phyloP scores from a whole-genome alignment of 2,113 vertebrate genomes.

The Tachycineta bicolor region DNA sequence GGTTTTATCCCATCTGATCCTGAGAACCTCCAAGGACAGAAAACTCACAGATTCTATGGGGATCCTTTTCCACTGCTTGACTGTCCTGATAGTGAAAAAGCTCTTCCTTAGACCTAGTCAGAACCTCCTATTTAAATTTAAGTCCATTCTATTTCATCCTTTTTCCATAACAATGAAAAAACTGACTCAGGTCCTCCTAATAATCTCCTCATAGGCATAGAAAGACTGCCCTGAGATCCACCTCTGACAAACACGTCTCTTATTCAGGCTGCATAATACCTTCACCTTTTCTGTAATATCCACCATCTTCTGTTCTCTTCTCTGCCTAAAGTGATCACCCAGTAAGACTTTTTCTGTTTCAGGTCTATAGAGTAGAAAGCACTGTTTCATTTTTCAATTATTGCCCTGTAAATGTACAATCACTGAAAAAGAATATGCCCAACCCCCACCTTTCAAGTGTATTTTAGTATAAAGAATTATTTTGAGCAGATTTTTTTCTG shows the following conservation, averaged over 20 bases:
- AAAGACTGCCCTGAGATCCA: background rate
- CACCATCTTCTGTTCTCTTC: background rate
- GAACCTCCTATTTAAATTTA: background rate
- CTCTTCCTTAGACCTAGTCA: background rate
- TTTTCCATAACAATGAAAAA: background rate
- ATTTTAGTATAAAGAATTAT: background rate
- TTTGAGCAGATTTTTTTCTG: background rate
- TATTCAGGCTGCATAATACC: background rate
- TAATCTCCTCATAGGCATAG: background rate
- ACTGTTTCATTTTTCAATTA: background rate
- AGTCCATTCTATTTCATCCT: background rate
- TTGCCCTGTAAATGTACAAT: background rate
- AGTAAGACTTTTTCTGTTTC: background rate
- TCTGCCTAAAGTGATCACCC: background rate
- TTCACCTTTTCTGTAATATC: background rate
- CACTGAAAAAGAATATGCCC: background rate
- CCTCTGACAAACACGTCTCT: fast-evolving
- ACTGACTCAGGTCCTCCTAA: background rate
- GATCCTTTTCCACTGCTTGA: background rate
- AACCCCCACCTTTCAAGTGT: background rate
- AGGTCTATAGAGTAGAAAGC: background rate
- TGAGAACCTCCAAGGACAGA: background rate
- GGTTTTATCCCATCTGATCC: background rate
- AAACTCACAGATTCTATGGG: background rate
- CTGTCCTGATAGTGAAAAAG: background rate